These are phyloP conservation scores for Rhinolophus ferrumequinum DNA, from an alignment of 2,113 vertebrate genomes.

Conservation along the genomic window DNA sequence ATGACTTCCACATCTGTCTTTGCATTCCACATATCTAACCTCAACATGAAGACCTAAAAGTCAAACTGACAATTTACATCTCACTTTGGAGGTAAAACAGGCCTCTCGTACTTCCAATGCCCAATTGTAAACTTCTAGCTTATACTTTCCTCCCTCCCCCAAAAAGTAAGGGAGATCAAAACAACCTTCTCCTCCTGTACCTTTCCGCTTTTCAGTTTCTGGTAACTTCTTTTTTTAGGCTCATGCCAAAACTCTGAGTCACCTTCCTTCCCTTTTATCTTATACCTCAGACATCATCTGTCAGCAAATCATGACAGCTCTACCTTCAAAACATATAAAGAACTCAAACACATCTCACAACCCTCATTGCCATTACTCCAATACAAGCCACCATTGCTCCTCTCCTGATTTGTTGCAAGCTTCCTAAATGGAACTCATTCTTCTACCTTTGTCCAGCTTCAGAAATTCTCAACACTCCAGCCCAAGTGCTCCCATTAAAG, in stretches of 20 bases:
- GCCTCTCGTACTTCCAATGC: background rate
- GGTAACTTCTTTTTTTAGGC: background rate
- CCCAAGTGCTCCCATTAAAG: background rate
- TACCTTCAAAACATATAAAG: background rate
- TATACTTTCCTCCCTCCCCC: background rate
- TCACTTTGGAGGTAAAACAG: background rate
- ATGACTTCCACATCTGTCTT: background rate
- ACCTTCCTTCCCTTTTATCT: conserved; percentile 3
- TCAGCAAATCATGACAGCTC: background rate
- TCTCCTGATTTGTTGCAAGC: background rate
- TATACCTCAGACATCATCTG: background rate
- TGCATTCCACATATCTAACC: background rate
- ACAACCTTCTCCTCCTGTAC: background rate
- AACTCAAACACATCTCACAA: background rate
- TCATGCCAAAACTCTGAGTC: background rate
- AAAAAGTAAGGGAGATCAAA: background rate
- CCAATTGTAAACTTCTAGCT: background rate
- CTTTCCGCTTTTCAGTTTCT: background rate
- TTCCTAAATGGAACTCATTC: background rate
- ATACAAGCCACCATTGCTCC: too few species aligned
- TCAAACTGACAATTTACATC: background rate
- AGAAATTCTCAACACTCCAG: background rate
- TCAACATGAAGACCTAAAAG: background rate
- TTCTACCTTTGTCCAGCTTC: background rate
- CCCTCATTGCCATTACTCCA: background rate